Evolutionary conservation across 2,888 invertebrate species (phyloP).

Genomic region (Stenichneumon culpator): DNA sequence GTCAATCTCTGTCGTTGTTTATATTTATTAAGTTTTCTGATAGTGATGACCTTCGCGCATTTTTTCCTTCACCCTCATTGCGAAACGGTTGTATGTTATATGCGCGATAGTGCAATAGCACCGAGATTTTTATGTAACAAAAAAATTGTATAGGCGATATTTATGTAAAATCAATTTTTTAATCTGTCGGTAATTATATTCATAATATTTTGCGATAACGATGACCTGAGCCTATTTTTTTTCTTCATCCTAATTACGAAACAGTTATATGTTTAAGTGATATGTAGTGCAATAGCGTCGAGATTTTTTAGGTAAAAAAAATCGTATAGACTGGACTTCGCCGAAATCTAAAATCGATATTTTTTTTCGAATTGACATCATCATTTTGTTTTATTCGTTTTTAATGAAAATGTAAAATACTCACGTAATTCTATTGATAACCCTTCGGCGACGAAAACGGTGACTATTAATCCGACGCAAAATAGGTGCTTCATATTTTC

Average conservation of each 20-base stretch:
- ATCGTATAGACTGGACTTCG: too few species aligned
- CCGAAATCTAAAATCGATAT: not conserved
- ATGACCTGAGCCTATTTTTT: not conserved
- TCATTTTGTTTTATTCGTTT: not conserved
- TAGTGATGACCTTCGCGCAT: not conserved
- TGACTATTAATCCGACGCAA: conserved; percentile 36
- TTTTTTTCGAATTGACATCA: not conserved
- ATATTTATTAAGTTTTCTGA: not conserved
- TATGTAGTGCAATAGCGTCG: not conserved
- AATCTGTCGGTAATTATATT: not conserved
- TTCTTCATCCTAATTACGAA: not conserved
- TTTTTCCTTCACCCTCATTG: not conserved
- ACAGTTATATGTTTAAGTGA: not conserved
- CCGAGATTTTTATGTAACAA: not conserved
- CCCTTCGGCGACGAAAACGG: conserved; percentile 18
- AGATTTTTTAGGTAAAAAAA: too few species aligned
- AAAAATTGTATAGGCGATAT: not conserved
- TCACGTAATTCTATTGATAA: conserved; percentile 58
- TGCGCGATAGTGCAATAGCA: not conserved
- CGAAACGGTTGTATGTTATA: not conserved
- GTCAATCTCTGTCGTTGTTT: not conserved
- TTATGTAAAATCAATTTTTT: not conserved
- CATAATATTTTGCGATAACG: not conserved
- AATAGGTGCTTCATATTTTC: conserved; percentile 30
- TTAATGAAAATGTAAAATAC: conserved; percentile 16